phyloP scores from a whole-genome alignment of 2,888 invertebrate species.

The Choristoneura rosaceana region DNA sequence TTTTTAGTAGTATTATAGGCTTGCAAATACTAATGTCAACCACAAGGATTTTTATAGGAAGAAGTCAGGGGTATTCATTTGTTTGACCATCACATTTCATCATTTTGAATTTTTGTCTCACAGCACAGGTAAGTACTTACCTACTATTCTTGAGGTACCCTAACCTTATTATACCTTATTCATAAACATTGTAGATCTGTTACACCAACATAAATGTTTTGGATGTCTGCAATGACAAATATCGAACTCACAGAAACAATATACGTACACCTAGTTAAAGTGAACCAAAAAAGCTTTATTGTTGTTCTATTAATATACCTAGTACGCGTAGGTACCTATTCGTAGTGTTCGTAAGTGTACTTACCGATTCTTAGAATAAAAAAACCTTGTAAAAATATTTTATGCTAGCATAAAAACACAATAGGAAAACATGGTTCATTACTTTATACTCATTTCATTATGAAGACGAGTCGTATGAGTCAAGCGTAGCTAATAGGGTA shows the following conservation, averaged over 20 bases:
- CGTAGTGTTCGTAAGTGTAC: not conserved
- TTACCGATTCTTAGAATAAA: not conserved
- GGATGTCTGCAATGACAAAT: too few species aligned
- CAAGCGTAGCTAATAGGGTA: not conserved
- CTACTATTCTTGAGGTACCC: too few species aligned
- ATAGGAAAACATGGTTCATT: conserved; percentile 1
- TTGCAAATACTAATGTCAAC: too few species aligned
- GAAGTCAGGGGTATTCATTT: not conserved
- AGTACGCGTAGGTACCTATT: not conserved
- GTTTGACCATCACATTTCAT: not conserved
- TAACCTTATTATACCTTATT: too few species aligned
- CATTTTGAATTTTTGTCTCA: too few species aligned
- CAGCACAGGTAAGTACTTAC: too few species aligned
- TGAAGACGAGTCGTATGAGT: not conserved
- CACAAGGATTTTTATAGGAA: too few species aligned
- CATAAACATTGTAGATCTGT: too few species aligned
- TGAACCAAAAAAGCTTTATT: not conserved
- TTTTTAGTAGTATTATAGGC: too few species aligned
- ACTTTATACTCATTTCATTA: conserved; percentile 10
- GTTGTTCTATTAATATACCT: not conserved
- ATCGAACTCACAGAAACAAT: too few species aligned
- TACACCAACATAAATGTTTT: too few species aligned
- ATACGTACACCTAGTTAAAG: not conserved
- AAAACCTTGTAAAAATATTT: not conserved
- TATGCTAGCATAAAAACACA: conserved; percentile 1